Conservation (phyloP, 2,797 vertebrate genomes). For the Erpetoichthys calabaricus region DNA sequence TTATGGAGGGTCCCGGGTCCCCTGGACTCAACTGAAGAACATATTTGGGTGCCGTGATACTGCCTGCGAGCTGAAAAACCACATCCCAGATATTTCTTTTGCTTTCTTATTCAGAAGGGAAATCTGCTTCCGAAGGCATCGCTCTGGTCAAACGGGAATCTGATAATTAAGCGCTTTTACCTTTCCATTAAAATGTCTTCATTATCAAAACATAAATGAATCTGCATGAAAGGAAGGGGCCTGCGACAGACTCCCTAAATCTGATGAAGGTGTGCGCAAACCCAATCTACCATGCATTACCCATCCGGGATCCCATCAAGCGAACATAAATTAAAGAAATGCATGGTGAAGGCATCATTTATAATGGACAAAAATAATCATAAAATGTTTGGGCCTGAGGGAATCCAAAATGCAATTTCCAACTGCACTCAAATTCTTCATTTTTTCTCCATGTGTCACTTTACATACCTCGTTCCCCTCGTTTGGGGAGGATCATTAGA, state of each 20-base stretch:
- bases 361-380: constrained; percentile 48
- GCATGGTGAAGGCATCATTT: constrained; percentile 49
- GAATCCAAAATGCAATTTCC: constrained; percentile 41
- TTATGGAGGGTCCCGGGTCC: no score
- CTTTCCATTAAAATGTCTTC: constrained; percentile 25
- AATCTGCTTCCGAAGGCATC: no score
- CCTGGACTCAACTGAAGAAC: no score
- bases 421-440: constrained; percentile 47
- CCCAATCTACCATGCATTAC: constrained; percentile 42
- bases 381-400: constrained; percentile 40
- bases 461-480: constrained; percentile 50
- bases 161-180: constrained; percentile 6
- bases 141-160: no score
- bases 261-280: constrained; percentile 44
- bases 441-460: constrained; percentile 45
- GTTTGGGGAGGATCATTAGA: constrained; percentile 65
- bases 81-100: no score
- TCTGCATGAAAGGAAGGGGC: constrained; percentile 28
- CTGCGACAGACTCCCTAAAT: constrained; percentile 45
- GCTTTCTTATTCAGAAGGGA: no score
- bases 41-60: no score
- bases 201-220: constrained; percentile 31
- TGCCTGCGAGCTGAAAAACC: no score
- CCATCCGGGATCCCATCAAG: constrained; percentile 48
- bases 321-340: constrained; percentile 57